Base-by-base conservation (phyloP, 2,797 vertebrate species). In the Semotilus atromaculatus region DNA sequence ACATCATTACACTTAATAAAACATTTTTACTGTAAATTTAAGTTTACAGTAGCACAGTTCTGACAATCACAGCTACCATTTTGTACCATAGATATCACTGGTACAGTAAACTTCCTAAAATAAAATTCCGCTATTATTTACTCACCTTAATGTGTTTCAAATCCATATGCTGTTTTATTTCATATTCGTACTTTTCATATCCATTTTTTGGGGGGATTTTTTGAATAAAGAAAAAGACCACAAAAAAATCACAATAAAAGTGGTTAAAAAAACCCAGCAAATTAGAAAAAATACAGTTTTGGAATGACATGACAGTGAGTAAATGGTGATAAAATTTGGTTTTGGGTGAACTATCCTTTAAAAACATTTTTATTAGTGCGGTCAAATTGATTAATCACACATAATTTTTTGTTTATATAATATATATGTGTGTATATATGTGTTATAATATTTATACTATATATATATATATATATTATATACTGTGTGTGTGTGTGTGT, bases 251-350 rank as follows among this genome's bases (percentile, higher is more conserved):
- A 26, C 4, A 26, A 26, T 60, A 26, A 26, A 60, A 26, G 11
- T 29, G 0, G 58, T 26, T 60, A 26, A 16, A 26, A 34, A 26
- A 62, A 26, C 16, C 16, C 26, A 62, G 26, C 26, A 14, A 0
- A 64, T 64, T 62, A 62, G 13, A 62, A 29, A 62, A 29, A 26
- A 29, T 62, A 16, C 13, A 7, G 14, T 31, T 62, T 31, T 31
- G 60, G 26, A 64, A 64, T 64, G 2, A 62, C 58, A 29, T 26
- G 10, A 60, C n/a, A 26, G 62, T 66, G 31, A 21, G 18, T 82
- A 16, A 83, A 40, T 60, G n/a, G 7, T 7, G 0, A 43, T 78
- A 55, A 86, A 1, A 10, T 90, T 62, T 19, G n/a, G 14, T 26
- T 60, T 60, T 26, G n/a, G n/a, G 4, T 26, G n/a, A 60, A 60